Conservation (phyloP, 2,797 vertebrate species). For the Gobio occitaniae region DNA sequence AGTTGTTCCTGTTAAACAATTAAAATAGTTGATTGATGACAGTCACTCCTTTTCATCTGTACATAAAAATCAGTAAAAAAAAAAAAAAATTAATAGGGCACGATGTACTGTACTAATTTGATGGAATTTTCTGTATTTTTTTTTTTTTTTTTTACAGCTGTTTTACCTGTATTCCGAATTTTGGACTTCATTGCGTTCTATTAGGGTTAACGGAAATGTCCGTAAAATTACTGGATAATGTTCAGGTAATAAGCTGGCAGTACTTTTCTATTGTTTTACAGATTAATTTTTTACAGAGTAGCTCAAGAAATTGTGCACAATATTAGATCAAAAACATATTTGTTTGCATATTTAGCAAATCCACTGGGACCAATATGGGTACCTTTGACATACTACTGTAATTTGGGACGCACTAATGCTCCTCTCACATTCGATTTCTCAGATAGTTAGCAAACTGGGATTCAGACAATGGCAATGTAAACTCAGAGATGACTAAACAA, state of each 20-base stretch:
- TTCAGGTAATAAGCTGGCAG: too few species aligned
- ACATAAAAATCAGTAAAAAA: too few species aligned
- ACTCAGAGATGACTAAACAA: background rate
- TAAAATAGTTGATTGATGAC: background rate
- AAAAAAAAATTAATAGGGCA: too few species aligned
- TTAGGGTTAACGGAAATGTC: too few species aligned
- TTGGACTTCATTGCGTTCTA: too few species aligned
- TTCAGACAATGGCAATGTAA: background rate
- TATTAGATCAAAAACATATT: background rate
- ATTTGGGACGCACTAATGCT: background rate
- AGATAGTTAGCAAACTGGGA: background rate
- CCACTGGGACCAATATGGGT: background rate
- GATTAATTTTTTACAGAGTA: too few species aligned
- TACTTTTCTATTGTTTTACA: too few species aligned
- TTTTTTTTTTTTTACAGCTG: too few species aligned
- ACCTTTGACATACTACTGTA: background rate
- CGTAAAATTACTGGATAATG: too few species aligned
- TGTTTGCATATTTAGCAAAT: background rate
- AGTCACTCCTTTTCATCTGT: background rate
- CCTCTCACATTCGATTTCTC: background rate
- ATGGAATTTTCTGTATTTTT: too few species aligned
- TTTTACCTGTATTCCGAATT: too few species aligned
- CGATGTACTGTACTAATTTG: too few species aligned
- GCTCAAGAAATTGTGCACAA: background rate
- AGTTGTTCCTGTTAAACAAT: background rate